Base-by-base conservation (phyloP, 2,113 vertebrate species). In the Apteryx mantelli region DNA sequence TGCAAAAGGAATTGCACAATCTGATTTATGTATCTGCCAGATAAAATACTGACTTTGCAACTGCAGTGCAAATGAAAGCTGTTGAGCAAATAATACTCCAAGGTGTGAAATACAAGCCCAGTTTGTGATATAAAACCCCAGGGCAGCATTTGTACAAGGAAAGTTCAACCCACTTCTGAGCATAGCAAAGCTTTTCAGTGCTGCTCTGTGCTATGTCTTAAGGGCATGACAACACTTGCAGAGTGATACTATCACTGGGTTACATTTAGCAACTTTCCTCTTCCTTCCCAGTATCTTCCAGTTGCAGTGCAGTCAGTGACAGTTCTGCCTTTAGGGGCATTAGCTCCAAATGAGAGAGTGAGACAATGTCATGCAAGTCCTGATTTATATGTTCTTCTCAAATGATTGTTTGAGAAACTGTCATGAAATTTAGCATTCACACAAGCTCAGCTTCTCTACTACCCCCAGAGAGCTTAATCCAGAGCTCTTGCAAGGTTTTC, bases 361-460 rank as follows among this genome's bases (percentile, higher is more conserved):
- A 93, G 44, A 52, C 63, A 92, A 86, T 10, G 28, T 21, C 79
- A 93, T 83, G 52, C 64, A 78, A 75, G 34, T 36, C 69, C 70
- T 77, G 68, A 81, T 86, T 89, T 81, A n/a, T 40, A 38, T 11
- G 26, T 74, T 88, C 28, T 90, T 91, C 63, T 70, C 82, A 75
- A 86, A 13, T 44, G 63, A 50, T 70, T 53, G 40, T 52, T 92
- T 93, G 81, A 89, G 95, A 79, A 96, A 93, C 32, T 77, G 58
- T 71, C 46, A 36, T 28, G 69, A 66, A 74, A 89, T 91, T 53
- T 85, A 91, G 82, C 95, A 91, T 91, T 88, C 89, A 91, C 42
- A 83, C 71, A 81, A 93, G 50, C 63, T 83, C 76, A 56, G 79
- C 38, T 94, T 93, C 73, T 88, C 60, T 44, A 30, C 58, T 81